These are phyloP conservation scores for Orchestia grillus DNA, from an alignment of 1,140 invertebrate genomes.

Conservation along the genomic window DNA sequence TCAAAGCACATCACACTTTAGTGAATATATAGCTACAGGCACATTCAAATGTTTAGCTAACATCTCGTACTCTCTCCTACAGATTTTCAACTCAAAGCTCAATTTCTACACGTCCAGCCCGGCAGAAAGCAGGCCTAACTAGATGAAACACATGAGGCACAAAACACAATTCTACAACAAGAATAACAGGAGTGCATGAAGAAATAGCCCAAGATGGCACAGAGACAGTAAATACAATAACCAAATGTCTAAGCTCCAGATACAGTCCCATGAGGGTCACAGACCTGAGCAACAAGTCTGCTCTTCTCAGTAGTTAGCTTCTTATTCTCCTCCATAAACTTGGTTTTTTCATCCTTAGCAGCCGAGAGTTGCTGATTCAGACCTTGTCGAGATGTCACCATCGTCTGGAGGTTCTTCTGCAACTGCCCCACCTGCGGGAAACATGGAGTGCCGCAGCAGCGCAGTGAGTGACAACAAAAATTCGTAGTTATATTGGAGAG, in stretches of 20 bases:
- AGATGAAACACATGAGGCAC: not conserved
- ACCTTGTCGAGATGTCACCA: constrained; percentile 61
- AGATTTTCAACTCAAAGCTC: not conserved
- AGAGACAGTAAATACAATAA: not conserved
- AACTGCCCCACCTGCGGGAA: constrained; percentile 58
- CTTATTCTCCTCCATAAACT: constrained; percentile 61
- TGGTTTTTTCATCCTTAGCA: constrained; percentile 59
- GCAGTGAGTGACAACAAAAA: not conserved
- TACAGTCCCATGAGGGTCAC: not conserved
- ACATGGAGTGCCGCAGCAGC: not conserved
- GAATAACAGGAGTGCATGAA: not conserved
- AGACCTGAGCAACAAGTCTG: constrained; percentile 54
- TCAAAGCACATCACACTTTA: not conserved
- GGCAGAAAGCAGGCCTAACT: not conserved
- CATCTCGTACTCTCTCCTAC: not conserved
- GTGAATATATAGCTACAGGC: not conserved
- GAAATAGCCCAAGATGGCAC: not conserved
- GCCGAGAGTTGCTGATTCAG: constrained; percentile 60
- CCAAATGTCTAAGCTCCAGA: not conserved
- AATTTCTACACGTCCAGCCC: not conserved
- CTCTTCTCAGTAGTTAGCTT: constrained; percentile 61
- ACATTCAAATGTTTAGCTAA: not conserved
- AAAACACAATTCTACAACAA: too few relatives aligned
- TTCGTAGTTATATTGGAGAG: too few relatives aligned
- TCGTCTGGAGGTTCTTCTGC: constrained; percentile 63